Evolutionary conservation across 1,140 invertebrate species (phyloP).

Genomic region (Heliconius hewitsoni): DNA sequence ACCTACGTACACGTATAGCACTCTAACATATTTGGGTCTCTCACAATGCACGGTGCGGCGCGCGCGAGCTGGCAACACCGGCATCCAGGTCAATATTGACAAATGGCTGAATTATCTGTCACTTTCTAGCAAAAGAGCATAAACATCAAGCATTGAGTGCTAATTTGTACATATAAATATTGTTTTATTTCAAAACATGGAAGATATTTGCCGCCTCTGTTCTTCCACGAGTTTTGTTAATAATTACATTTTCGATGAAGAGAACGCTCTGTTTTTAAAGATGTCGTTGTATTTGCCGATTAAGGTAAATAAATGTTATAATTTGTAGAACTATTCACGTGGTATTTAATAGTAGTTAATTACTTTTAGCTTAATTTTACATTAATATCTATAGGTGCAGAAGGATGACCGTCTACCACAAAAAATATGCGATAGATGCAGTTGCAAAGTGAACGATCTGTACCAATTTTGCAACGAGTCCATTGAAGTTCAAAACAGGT

Average conservation of each 20-base stretch:
- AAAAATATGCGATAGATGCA: conserved; percentile 84
- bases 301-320: conserved; percentile 60
- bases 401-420: conserved; percentile 84
- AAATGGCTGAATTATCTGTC: conserved; percentile 70
- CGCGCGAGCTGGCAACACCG: conserved; percentile 21
- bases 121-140: conserved; percentile 56
- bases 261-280: conserved; percentile 74
- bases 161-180: conserved; percentile 41
- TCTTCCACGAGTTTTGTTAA: conserved; percentile 70
- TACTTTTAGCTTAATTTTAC: not conserved
- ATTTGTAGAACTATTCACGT: conserved; percentile 12
- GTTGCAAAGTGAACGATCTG: conserved; percentile 84
- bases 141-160: conserved; percentile 53
- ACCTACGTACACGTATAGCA: conserved; percentile 37
- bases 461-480: conserved; percentile 85
- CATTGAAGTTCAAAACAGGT: conserved; percentile 83
- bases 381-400: conserved; percentile 74
- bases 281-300: conserved; percentile 77
- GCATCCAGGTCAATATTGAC: conserved; percentile 68
- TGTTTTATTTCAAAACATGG: conserved; percentile 59
- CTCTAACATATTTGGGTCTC: conserved; percentile 55
- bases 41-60: conserved; percentile 46
- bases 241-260: conserved; percentile 75
- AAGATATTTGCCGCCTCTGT: conserved; percentile 74
- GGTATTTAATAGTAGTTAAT: not conserved